Conservation (phyloP, 2,888 invertebrate genomes). For the Escarpia spicata region DNA sequence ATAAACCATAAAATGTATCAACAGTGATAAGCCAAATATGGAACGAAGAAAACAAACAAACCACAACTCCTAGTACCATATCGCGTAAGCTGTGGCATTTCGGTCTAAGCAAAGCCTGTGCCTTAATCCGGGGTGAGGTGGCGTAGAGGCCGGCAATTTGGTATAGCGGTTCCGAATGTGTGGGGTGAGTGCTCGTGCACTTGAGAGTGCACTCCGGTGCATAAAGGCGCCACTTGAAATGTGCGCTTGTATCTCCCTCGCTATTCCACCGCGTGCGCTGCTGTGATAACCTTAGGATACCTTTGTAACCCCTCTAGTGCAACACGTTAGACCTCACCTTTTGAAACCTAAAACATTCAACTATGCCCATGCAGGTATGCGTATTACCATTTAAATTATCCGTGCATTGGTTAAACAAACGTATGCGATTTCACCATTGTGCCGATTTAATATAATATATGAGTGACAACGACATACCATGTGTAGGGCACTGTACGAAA, state of each 20-base stretch:
- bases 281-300: conserved; percentile 16
- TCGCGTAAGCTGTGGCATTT: background rate
- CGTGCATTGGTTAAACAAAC: no score
- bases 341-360: background rate
- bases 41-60: background rate
- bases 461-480: no score
- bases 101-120: background rate
- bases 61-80: background rate
- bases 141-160: background rate
- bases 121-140: background rate
- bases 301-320: background rate
- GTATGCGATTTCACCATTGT: no score
- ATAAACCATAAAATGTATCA: background rate
- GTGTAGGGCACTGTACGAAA: no score
- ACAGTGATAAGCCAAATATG: background rate
- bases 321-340: background rate
- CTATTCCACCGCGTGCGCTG: background rate
- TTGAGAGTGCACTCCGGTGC: background rate
- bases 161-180: background rate
- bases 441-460: no score
- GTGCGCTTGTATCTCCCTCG: background rate
- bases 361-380: background rate
- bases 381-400: no score
- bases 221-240: background rate
- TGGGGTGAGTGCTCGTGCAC: background rate